Conservation (phyloP, 2,113 vertebrate species). For the Siphamia tubifer region DNA sequence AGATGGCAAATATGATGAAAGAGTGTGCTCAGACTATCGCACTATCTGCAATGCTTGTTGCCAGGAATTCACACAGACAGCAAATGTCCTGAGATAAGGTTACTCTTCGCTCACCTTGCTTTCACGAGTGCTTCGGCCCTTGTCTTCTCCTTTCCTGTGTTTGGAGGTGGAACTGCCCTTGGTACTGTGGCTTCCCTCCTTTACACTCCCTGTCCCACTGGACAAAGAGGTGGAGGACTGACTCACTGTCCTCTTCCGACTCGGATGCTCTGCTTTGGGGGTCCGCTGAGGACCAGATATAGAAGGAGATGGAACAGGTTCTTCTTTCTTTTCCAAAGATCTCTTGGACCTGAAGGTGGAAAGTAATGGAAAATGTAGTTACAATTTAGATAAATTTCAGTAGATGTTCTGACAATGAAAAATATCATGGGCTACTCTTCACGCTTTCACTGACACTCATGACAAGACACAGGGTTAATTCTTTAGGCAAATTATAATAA, state of each 20-base stretch:
- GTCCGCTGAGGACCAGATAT: constrained; percentile 86
- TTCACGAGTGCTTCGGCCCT: constrained; percentile 85
- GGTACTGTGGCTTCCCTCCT: constrained; percentile 79
- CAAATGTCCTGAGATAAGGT: not conserved
- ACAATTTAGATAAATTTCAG: too few species aligned
- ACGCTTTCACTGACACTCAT: too few species aligned
- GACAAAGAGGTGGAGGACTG: constrained; percentile 91
- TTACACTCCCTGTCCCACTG: constrained; percentile 84
- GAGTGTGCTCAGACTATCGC: not conserved
- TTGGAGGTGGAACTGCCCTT: constrained; percentile 87
- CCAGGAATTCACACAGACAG: not conserved
- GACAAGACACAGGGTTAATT: not conserved
- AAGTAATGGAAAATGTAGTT: too few species aligned
- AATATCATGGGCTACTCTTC: too few species aligned
- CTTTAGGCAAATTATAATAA: too few species aligned
- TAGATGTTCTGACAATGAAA: too few species aligned
- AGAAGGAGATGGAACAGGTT: constrained; percentile 90
- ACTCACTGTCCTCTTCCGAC: constrained; percentile 91
- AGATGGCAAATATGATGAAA: constrained; percentile 22
- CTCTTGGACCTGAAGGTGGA: constrained; percentile 87
- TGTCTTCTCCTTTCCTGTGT: constrained; percentile 92
- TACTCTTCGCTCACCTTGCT: constrained; percentile 81
- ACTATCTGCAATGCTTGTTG: not conserved
- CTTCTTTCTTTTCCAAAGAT: constrained; percentile 89
- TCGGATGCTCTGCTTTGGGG: constrained; percentile 87